Percentiles rank a stretch among this genome's conserved stretches.
Evolutionary conservation across 1,140 invertebrate species (phyloP).

Genomic region (Penaeus chinensis): DNA sequence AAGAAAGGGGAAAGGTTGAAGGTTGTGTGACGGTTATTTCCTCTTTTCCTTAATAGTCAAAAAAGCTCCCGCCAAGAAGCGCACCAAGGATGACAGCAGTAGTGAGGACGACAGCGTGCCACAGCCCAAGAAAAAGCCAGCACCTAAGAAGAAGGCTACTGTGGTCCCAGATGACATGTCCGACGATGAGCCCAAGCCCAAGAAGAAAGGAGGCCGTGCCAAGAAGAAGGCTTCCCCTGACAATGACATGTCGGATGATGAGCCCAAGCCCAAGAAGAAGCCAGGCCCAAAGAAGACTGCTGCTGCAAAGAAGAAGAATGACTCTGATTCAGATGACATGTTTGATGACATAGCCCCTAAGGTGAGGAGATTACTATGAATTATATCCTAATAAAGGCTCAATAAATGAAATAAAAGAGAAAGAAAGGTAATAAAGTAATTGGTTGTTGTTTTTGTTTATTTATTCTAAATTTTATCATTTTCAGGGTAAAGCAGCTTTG

Average conservation of each 20-base stretch:
- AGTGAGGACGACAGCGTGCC: conserved; percentile 39
- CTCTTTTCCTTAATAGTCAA: no score
- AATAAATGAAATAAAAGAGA: no score
- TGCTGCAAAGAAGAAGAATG: conserved; percentile 64
- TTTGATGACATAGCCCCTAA: not conserved
- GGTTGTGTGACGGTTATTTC: no score
- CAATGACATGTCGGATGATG: conserved; percentile 64
- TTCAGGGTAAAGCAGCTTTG: conserved; percentile 2
- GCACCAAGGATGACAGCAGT: conserved; percentile 35
- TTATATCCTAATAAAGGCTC: not conserved
- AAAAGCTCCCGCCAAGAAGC: no score
- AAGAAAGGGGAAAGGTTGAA: no score
- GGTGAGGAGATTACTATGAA: conserved; percentile 56
- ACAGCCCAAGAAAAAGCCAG: conserved; percentile 64
- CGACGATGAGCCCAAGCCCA: conserved; percentile 64
- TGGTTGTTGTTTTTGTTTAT: no score
- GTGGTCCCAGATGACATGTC: conserved; percentile 60
- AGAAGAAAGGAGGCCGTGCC: conserved; percentile 8
- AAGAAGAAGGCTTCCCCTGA: conserved; percentile 58
- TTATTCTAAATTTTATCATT: not conserved
- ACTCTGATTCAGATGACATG: conserved; percentile 65
- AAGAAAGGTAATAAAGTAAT: no score
- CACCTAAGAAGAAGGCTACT: conserved; percentile 64
- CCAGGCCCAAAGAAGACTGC: conserved; percentile 56
- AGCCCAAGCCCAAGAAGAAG: conserved; percentile 66